Evolutionary conservation across 1,140 invertebrate species (phyloP).

Genomic region (Scaptomyza graminum): DNA sequence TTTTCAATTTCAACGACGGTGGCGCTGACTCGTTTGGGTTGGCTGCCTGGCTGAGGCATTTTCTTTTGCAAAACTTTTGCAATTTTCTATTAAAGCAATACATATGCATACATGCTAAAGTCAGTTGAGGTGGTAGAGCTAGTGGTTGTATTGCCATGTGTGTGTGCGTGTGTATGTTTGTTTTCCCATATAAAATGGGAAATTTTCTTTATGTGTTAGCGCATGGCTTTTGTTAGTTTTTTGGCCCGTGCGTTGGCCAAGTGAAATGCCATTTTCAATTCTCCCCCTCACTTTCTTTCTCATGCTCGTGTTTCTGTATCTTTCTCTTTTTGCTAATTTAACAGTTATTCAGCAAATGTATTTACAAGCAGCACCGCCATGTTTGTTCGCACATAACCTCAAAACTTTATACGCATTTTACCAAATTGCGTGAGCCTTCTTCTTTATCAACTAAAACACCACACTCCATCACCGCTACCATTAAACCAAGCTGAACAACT

Average conservation of each 20-base stretch:
- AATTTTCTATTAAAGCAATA: constrained; percentile 83
- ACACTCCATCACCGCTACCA: constrained; percentile 2
- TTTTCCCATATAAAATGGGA: constrained; percentile 74
- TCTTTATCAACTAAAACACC: constrained; percentile 10
- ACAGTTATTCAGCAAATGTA: constrained; percentile 77
- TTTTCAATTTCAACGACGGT: constrained; percentile 74
- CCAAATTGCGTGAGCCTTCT: constrained; percentile 72
- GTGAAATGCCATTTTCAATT: constrained; percentile 12
- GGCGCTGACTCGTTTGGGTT: constrained; percentile 56
- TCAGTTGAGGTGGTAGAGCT: constrained; percentile 1
- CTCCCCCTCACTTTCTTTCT: background rate
- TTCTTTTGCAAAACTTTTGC: constrained; percentile 81
- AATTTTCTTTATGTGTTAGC: constrained; percentile 78
- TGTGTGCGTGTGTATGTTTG: constrained; percentile 52
- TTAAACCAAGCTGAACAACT: constrained; percentile 37
- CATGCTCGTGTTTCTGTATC: constrained; percentile 1
- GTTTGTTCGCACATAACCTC: constrained; percentile 69
- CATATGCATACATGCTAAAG: constrained; percentile 55
- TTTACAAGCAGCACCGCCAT: constrained; percentile 74
- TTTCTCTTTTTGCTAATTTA: constrained; percentile 35
- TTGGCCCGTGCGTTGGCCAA: constrained; percentile 47
- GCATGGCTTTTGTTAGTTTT: constrained; percentile 74
- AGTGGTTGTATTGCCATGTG: constrained; percentile 41
- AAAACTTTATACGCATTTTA: constrained; percentile 77
- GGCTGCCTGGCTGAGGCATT: constrained; percentile 74